Conservation (phyloP, 2,888 invertebrate species). For the Liopterus haemorrhoidalis region DNA sequence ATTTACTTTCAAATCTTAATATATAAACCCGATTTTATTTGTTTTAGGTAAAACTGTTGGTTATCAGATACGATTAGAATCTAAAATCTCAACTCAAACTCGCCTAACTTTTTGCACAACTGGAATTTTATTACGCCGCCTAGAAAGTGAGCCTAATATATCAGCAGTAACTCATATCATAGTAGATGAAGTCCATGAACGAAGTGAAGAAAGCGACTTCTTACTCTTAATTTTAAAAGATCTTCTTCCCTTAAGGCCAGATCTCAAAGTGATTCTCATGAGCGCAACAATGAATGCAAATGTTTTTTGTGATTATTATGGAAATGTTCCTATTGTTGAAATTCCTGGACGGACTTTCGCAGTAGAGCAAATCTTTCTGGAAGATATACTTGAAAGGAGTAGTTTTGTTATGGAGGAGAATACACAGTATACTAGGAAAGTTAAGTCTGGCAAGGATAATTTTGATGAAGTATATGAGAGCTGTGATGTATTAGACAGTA, state of each 20-base stretch:
- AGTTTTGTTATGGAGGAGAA: slow-evolving; percentile 58
- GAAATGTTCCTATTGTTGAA: slow-evolving; percentile 67
- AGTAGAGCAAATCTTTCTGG: slow-evolving; percentile 73
- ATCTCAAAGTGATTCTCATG: slow-evolving; percentile 84
- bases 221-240: slow-evolving; percentile 75
- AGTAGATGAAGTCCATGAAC: slow-evolving; percentile 90
- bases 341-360: slow-evolving; percentile 82
- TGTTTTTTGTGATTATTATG: slow-evolving; percentile 79
- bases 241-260: slow-evolving; percentile 62
- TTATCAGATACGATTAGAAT: slow-evolving; percentile 73
- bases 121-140: slow-evolving; percentile 77
- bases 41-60: slow-evolving; percentile 45
- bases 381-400: slow-evolving; percentile 68
- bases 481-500: slow-evolving; percentile 53
- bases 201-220: slow-evolving; percentile 87
- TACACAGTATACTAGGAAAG: slow-evolving; percentile 57
- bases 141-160: slow-evolving; percentile 73
- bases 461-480: slow-evolving; percentile 54
- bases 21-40: slow-evolving; percentile 26
- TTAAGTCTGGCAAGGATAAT: slow-evolving; percentile 49
- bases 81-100: slow-evolving; percentile 69
- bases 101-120: slow-evolving; percentile 89
- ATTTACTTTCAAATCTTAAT: slow-evolving; percentile 12
- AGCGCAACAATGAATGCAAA: slow-evolving; percentile 86
- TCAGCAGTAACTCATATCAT: slow-evolving; percentile 75